Conservation (phyloP, 2,797 vertebrate species). For the Setipinna tenuifilis region DNA sequence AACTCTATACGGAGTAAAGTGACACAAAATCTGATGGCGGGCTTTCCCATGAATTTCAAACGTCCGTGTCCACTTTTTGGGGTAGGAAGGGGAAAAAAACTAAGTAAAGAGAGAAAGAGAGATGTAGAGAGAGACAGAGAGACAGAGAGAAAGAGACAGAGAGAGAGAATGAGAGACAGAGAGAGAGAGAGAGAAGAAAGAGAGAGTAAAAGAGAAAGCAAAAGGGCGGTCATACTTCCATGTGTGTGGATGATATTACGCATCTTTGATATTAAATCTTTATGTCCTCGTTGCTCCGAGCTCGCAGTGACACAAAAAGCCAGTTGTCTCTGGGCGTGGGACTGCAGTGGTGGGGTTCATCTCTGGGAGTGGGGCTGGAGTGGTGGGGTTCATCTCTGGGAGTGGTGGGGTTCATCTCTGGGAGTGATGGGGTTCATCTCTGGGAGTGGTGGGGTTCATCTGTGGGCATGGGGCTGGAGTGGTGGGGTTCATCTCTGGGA, state of each 20-base stretch:
- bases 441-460: too few species aligned
- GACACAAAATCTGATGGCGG: slow-evolving; percentile 65
- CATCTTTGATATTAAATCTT: slow-evolving; percentile 48
- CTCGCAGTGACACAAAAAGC: slow-evolving; percentile 17
- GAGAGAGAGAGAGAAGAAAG: too few species aligned
- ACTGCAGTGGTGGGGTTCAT: too few species aligned
- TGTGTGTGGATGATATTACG: slow-evolving; percentile 15
- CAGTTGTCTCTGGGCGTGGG: background rate
- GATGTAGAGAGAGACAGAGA: background rate
- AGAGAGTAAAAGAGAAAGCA: background rate
- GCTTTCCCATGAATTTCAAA: slow-evolving; percentile 55
- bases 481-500: too few species aligned
- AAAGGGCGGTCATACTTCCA: too few species aligned
- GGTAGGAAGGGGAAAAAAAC: slow-evolving; percentile 17
- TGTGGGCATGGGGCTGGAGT: too few species aligned
- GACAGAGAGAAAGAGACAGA: background rate
- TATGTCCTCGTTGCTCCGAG: background rate
- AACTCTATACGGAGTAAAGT: slow-evolving; percentile 61
- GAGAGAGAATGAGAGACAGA: too few species aligned
- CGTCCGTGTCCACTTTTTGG: background rate
- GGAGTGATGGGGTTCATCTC: too few species aligned
- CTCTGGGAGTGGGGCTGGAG: too few species aligned
- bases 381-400: too few species aligned
- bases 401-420: too few species aligned
- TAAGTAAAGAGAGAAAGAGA: slow-evolving; percentile 19